These are phyloP conservation scores for Tupaia tana DNA, from an alignment of 2,113 vertebrate species.

Conservation along the genomic window DNA sequence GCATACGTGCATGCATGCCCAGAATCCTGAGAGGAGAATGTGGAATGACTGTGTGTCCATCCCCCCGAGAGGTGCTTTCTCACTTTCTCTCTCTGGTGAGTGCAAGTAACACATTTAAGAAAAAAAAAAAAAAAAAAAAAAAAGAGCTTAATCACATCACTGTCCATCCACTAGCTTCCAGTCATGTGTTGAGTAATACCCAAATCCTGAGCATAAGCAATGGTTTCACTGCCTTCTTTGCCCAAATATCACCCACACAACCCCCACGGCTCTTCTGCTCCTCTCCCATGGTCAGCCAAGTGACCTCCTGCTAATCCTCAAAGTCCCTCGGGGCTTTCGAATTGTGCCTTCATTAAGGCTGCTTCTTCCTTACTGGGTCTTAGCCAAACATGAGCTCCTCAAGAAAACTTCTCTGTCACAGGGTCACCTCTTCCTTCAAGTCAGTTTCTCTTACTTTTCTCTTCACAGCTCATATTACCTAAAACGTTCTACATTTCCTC, in stretches of 20 bases:
- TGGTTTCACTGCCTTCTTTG: neutral
- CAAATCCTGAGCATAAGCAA: neutral
- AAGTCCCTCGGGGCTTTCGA: neutral
- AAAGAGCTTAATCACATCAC: neutral
- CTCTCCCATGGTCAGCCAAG: neutral
- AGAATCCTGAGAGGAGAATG: no score
- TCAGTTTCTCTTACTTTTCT: neutral
- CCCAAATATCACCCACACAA: no score
- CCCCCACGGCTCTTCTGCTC: no score
- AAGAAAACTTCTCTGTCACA: neutral
- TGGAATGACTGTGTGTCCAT: no score
- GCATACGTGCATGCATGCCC: no score
- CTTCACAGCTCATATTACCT: neutral
- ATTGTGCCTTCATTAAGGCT: neutral
- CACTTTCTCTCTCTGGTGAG: no score
- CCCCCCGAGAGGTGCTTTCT: no score
- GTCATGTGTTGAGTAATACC: neutral
- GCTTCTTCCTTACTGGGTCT: neutral
- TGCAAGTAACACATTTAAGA: no score
- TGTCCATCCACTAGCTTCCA: neutral
- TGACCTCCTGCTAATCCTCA: neutral
- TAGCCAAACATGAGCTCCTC: neutral
- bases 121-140: neutral
- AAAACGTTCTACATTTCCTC: neutral
- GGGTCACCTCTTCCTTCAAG: neutral